These are phyloP conservation scores for Bombus sylvicola DNA, from an alignment of 1,140 invertebrate genomes.

Conservation along the genomic window DNA sequence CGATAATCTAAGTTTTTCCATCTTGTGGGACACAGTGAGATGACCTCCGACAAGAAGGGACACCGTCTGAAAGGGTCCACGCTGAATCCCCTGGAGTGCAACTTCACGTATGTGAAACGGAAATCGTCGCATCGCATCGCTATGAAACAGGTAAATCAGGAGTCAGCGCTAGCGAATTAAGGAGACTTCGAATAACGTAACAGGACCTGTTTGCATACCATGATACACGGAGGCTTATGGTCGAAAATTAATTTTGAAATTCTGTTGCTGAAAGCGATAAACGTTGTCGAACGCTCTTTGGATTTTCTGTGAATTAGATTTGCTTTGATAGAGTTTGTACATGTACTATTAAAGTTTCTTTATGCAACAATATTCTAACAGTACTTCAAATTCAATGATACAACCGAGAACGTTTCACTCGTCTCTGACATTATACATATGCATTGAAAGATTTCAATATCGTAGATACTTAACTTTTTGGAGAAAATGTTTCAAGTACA, in stretches of 20 bases:
- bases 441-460: background rate
- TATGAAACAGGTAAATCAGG: background rate
- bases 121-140: background rate
- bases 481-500: background rate
- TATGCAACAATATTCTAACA: background rate
- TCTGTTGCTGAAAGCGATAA: background rate
- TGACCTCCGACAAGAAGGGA: constrained; percentile 24
- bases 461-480: background rate
- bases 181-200: constrained; percentile 30
- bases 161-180: constrained; percentile 25
- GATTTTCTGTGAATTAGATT: background rate
- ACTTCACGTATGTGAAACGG: background rate
- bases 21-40: constrained; percentile 46
- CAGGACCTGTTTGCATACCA: constrained; percentile 15
- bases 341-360: background rate
- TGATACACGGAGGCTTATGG: constrained; percentile 3
- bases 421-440: background rate
- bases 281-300: background rate
- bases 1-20: constrained; percentile 73
- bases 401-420: too few relatives aligned
- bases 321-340: background rate
- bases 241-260: constrained; percentile 35
- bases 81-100: background rate
- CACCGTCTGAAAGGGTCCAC: background rate
- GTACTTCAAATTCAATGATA: background rate